These are phyloP conservation scores for Chrosomus eos DNA, from an alignment of 2,797 vertebrate species.

Conservation along the genomic window DNA sequence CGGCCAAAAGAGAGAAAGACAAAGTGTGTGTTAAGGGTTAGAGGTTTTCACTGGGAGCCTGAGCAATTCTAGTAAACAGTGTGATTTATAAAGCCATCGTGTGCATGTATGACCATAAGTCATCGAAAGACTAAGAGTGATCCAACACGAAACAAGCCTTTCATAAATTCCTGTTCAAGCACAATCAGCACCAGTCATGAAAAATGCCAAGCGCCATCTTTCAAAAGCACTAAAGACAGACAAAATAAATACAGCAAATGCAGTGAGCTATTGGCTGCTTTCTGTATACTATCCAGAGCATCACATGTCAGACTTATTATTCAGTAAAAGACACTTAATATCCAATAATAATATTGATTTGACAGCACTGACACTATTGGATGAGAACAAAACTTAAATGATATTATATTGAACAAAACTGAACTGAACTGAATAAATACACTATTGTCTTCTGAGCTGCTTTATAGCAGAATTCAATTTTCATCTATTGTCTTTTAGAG, in stretches of 20 bases:
- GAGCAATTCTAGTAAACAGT: slow-evolving; percentile 29
- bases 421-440: background rate
- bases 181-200: slow-evolving; percentile 59
- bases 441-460: background rate
- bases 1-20: slow-evolving; percentile 63
- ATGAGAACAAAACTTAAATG: background rate
- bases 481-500: background rate
- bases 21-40: slow-evolving; percentile 7
- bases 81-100: slow-evolving; percentile 71
- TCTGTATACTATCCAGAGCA: background rate
- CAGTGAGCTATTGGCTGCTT: background rate
- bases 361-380: background rate
- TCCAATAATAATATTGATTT: background rate
- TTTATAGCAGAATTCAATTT: background rate
- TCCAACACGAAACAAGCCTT: slow-evolving; percentile 50
- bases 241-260: background rate
- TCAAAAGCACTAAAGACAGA: background rate
- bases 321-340: background rate
- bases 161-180: slow-evolving; percentile 69
- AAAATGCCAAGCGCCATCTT: slow-evolving; percentile 43
- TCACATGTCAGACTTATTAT: background rate
- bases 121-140: slow-evolving; percentile 13
- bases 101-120: slow-evolving; percentile 39
- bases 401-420: background rate
- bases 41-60: slow-evolving; percentile 34